Evolutionary conservation across 1,140 invertebrate genomes (phyloP), one percentile per base, ranked within the genome.

Genomic region (Amphibalanus amphitrite): DNA sequence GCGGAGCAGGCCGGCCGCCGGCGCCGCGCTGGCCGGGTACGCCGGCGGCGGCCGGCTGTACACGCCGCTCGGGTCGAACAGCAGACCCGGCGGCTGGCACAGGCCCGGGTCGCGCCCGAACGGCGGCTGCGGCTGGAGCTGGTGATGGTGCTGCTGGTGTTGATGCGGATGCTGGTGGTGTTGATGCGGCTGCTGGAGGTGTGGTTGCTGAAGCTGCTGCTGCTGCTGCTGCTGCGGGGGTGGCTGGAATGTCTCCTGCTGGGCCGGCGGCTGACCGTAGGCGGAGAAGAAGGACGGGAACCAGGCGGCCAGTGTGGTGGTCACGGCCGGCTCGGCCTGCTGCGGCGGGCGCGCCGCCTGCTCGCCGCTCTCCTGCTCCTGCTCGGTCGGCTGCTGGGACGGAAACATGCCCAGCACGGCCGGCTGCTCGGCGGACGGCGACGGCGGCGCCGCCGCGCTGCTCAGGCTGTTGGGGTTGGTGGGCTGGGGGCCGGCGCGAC

Each of bases 101-200:
- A 59, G 71, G 38, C 72, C 30, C 79, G 71, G 71, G 26, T 71
- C 65, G 26, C 73, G 69, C 15, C 73, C 73, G 15, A 71, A 67
- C n/a, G 72, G 69, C 28, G 30, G 71, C 30, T 71, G 59, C 15
- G 23, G 64, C n/a, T 30, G 68, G 40, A 69, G 30, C 71, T 74
- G 71, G 30, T 72, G 71, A 20, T 72, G 71, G 33, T 74, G 82
- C 78, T 71, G 78, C 79, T 71, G 81, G 75, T 78, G 74, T 80
- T 75, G 75, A 73, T 76, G 72, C 73, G 3, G 47, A 3, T 59
- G 47, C 17, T 6, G 47, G 10, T 59, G 47, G 1, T 59, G 71
- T 29, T 74, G 74, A 28, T 73, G 74, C 29, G 69, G 72, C 25
- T 70, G 73, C 23, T 74, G 74, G 6, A 70, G 67, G 4, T 74